phyloP scores from a whole-genome alignment of 2,888 invertebrate genomes.

The Xanthorhoe spadicearia region DNA sequence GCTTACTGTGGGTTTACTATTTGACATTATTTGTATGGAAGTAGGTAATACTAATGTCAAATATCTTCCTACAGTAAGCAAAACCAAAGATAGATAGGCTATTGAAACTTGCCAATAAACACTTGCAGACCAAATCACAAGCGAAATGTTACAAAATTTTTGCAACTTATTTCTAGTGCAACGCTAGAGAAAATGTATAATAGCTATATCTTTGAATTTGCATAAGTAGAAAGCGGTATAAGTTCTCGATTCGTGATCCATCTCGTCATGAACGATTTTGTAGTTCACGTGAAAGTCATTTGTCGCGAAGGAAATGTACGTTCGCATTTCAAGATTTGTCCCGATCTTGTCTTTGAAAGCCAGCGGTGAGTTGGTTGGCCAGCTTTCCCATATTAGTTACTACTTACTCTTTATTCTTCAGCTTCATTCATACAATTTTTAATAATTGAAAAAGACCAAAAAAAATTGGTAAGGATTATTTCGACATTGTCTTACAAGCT shows the following conservation, averaged over 20 bases:
- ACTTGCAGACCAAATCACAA: not conserved
- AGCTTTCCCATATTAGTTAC: no score
- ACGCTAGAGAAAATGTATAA: conserved; percentile 19
- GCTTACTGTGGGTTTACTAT: no score
- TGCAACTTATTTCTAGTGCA: not conserved
- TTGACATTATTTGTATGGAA: no score
- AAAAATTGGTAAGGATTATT: no score
- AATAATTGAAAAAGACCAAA: no score
- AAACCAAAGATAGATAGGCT: no score
- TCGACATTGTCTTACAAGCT: no score
- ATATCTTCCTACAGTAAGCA: no score
- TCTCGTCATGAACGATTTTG: conserved; percentile 2
- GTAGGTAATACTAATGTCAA: no score
- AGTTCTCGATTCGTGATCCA: conserved; percentile 43
- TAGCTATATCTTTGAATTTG: conserved; percentile 35
- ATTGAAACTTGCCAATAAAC: not conserved
- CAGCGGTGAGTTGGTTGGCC: no score
- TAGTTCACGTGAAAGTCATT: conserved; percentile 2
- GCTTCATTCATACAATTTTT: no score
- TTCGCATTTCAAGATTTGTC: not conserved
- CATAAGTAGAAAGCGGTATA: conserved; percentile 48
- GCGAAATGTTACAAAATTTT: not conserved
- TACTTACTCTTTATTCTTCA: no score
- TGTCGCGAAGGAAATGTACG: not conserved
- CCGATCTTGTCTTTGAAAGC: not conserved